A percentile compares a stretch with the other conserved stretches of the same genome.
Conservation (phyloP, 2,797 vertebrate genomes). For the Lemur catta region DNA sequence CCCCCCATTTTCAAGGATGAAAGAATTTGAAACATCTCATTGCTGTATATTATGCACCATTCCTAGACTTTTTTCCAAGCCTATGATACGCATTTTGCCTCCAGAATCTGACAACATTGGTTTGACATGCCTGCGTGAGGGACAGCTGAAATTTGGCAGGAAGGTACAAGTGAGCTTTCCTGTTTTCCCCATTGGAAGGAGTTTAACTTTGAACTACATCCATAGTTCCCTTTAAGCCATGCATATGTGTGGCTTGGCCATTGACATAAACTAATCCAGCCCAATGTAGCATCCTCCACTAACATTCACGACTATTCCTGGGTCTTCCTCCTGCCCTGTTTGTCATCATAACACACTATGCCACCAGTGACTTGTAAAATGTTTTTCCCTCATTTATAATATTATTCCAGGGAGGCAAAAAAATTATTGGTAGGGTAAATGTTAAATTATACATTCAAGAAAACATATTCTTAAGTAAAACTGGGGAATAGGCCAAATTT, state of each 20-base stretch:
- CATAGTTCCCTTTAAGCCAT: not conserved
- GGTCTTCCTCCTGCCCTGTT: not conserved
- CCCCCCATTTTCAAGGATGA: conserved; percentile 21
- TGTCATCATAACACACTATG: not conserved
- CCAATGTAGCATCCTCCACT: too few relatives aligned
- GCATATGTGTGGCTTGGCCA: not conserved
- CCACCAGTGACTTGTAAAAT: not conserved
- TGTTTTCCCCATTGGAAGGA: not conserved
- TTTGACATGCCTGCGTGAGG: not conserved
- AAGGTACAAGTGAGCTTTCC: conserved; percentile 64
- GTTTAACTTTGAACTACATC: not conserved
- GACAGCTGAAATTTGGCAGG: conserved; percentile 70
- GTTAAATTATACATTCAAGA: not conserved
- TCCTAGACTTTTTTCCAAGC: conserved; percentile 23
- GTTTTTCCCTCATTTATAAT: not conserved
- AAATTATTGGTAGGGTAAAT: not conserved
- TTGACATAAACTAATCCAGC: not conserved
- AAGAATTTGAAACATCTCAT: conserved; percentile 36
- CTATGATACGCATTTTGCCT: conserved; percentile 3
- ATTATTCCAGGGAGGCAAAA: not conserved
- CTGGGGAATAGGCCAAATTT: not conserved
- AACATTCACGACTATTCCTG: not conserved
- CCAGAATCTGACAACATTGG: conserved; percentile 5
- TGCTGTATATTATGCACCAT: not conserved
- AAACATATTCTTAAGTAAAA: not conserved